These are phyloP conservation scores for Pentalonia nigronervosa DNA, from an alignment of 1,140 invertebrate genomes.

Conservation along the genomic window DNA sequence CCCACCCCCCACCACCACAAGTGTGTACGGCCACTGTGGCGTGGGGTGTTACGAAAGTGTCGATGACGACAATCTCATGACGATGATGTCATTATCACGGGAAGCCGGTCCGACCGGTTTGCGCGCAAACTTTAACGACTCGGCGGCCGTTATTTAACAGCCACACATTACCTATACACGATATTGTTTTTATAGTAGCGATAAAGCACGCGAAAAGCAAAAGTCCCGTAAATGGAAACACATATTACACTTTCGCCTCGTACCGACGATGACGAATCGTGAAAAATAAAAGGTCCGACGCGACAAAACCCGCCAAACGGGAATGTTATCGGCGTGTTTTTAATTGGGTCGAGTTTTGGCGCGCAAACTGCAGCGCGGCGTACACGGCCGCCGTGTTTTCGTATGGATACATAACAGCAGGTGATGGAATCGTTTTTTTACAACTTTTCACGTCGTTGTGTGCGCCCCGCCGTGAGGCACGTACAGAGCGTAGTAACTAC, in stretches of 20 bases:
- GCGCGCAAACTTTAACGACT: not conserved
- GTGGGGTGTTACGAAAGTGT: not conserved
- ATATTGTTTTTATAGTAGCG: no score
- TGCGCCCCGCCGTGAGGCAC: not conserved
- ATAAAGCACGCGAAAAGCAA: not conserved
- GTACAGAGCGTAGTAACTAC: not conserved
- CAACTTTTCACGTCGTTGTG: not conserved
- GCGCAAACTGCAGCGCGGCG: slow-evolving; percentile 18
- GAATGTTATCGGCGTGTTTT: not conserved
- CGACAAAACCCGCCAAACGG: not conserved
- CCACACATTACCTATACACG: no score
- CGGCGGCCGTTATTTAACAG: slow-evolving; percentile 7
- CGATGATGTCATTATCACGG: not conserved
- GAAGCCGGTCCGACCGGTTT: slow-evolving; percentile 26
- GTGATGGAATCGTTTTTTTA: not conserved
- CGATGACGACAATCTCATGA: not conserved
- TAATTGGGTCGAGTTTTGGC: slow-evolving; percentile 14
- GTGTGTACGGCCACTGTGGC: not conserved
- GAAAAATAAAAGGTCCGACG: not conserved
- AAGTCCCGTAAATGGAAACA: not conserved
- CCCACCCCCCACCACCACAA: no score
- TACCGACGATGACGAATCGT: no score
- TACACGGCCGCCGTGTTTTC: not conserved
- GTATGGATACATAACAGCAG: not conserved
- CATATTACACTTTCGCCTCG: not conserved